phyloP scores from a whole-genome alignment of 2,888 invertebrate species.

The Drosophila kanekoi region DNA sequence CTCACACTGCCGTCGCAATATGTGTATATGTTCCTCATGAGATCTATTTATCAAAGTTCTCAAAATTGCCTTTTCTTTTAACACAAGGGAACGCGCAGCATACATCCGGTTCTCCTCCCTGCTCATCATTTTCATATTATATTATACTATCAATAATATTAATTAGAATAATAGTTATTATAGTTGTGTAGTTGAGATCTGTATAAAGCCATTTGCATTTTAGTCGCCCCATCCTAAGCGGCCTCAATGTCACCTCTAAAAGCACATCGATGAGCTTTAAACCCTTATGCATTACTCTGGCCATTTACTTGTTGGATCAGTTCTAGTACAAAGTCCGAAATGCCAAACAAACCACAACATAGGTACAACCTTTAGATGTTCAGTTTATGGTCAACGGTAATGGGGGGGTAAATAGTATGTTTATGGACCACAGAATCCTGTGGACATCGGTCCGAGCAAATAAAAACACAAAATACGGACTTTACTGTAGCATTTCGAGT shows the following conservation, averaged over 20 bases:
- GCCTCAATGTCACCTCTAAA: neutral
- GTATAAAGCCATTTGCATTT: neutral
- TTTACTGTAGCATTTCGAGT: constrained; percentile 53
- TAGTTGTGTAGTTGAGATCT: too few relatives aligned
- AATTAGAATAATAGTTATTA: too few relatives aligned
- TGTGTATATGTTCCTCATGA: too few relatives aligned
- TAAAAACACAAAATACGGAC: constrained; percentile 57
- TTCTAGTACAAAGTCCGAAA: constrained; percentile 29
- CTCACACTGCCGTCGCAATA: too few relatives aligned
- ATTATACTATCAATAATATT: too few relatives aligned
- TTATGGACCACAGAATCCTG: constrained; percentile 62
- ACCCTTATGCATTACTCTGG: neutral
- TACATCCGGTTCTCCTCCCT: too few relatives aligned
- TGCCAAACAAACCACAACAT: constrained; percentile 35
- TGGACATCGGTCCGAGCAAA: constrained; percentile 32
- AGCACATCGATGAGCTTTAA: constrained; percentile 12
- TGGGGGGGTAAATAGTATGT: constrained; percentile 54
- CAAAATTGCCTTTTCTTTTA: too few relatives aligned
- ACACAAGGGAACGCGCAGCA: too few relatives aligned
- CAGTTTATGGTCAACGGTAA: constrained; percentile 57
- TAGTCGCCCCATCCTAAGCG: neutral
- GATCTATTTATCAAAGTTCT: too few relatives aligned
- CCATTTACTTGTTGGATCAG: constrained; percentile 25
- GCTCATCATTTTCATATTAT: too few relatives aligned
- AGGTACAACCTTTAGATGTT: constrained; percentile 57